Evolutionary conservation across 2,113 vertebrate genomes (phyloP), one percentile per base, ranked within the genome.

Genomic region (Macheiramphus alcinus): DNA sequence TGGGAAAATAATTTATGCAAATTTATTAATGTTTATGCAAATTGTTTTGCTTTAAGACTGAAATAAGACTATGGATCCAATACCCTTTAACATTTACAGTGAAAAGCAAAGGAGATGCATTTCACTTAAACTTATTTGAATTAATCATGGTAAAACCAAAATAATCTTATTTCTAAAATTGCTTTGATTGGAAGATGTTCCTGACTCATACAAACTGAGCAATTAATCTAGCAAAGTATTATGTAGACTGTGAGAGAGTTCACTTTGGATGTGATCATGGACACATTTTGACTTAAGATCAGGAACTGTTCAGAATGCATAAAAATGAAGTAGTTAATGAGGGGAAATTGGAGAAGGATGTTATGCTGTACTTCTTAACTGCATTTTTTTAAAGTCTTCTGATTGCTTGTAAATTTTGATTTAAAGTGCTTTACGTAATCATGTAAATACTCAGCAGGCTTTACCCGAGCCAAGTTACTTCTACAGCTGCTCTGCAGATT

Each of bases 401-500:
- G 97, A 97, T 97, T 97, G 84, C 94, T 96, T 95, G 88, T 88
- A 95, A 94, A 92, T 97, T 97, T 94, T 95, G 80, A 96, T 96
- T 97, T 96, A 95, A 96, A 96, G 90, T 89, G 74, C 92, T 93
- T 97, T 96, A 97, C 3, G 5, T 91, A 97, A 97, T 96, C 91
- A 94, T 86, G 83, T 93, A 96, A 95, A 96, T 97, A 91, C 91
- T 92, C 92, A 68, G 48, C 76, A 92, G 65, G 62, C 86, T 72
- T 92, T 68, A 79, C 76, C 21, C 65, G 61, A 91, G 86, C 52
- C 91, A 95, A 94, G 88, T 92, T 91, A 91, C 76, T 88, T 94
- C 23, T 91, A 81, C 94, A 94, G 88, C 80, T 96, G 94, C 58
- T 86, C 79, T 93, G 66, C 40, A 85, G 65, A 94, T 93, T 96